phyloP scores from a whole-genome alignment of 1,140 invertebrate species.

The Diploscapter pachys region DNA sequence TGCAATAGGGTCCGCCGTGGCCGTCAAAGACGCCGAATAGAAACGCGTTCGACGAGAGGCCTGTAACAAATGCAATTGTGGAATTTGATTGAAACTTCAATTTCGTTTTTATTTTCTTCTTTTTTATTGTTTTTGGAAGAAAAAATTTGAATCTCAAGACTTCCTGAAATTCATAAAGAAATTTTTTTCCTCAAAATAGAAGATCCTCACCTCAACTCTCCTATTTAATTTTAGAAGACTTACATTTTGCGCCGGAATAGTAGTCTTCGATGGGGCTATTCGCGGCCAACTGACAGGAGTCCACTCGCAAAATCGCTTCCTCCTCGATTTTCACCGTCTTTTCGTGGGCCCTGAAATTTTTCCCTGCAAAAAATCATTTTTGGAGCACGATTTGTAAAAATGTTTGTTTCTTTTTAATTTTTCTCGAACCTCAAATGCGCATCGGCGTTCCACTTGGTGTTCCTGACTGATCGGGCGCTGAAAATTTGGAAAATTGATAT shows the following conservation, averaged over 20 bases:
- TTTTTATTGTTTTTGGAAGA: neutral
- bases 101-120: neutral
- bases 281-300: constrained; percentile 53
- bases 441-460: constrained; percentile 34
- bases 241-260: constrained; percentile 56
- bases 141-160: neutral
- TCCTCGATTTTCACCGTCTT: constrained; percentile 36
- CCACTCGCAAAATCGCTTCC: constrained; percentile 42
- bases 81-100: neutral
- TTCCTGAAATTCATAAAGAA: neutral
- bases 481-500: too few relatives aligned
- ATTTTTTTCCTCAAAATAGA: neutral
- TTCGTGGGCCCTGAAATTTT: constrained; percentile 40
- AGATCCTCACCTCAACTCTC: neutral
- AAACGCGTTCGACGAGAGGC: constrained; percentile 50
- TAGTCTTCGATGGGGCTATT: constrained; percentile 56
- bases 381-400: neutral
- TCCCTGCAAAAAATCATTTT: neutral
- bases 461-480: constrained; percentile 16
- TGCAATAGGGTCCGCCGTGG: constrained; percentile 49
- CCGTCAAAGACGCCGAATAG: constrained; percentile 57
- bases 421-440: constrained; percentile 26
- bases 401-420: neutral
- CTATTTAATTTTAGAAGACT: constrained; percentile 1
- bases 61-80: constrained; percentile 1